phyloP scores from a whole-genome alignment of 2,888 invertebrate species.

The Philereme vetulata region DNA sequence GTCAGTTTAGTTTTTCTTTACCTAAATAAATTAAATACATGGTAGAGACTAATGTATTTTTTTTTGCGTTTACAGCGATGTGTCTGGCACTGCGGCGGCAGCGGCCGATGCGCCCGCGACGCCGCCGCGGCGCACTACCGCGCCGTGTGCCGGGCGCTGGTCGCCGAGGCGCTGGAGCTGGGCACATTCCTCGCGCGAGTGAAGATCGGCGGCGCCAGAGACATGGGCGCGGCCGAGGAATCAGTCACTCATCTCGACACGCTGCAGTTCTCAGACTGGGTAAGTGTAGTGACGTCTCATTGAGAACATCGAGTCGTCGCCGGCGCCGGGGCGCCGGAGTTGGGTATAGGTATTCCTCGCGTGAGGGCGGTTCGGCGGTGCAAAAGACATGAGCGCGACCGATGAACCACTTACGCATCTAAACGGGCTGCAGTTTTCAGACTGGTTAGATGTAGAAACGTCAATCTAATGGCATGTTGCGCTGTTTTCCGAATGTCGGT shows the following conservation, averaged over 20 bases:
- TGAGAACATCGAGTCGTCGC: not conserved
- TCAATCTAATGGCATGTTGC: not conserved
- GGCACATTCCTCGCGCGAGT: constrained; percentile 95
- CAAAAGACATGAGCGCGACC: constrained; percentile 85
- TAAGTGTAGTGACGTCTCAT: constrained; percentile 68
- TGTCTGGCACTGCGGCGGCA: constrained; percentile 76
- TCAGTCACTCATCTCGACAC: constrained; percentile 90
- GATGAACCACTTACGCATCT: constrained; percentile 88
- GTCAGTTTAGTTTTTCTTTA: too few relatives aligned
- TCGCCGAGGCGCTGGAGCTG: constrained; percentile 95
- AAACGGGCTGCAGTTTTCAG: constrained; percentile 92
- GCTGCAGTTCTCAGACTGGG: constrained; percentile 96
- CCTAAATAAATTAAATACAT: too few relatives aligned
- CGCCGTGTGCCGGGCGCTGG: constrained; percentile 95
- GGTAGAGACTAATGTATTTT: not conserved
- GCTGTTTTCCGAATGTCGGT: constrained; percentile 88
- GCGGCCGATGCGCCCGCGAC: constrained; percentile 75
- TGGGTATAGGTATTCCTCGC: constrained; percentile 95
- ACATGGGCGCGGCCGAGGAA: constrained; percentile 85
- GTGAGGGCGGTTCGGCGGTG: constrained; percentile 88
- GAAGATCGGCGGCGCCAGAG: constrained; percentile 86
- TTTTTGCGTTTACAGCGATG: constrained; percentile 60
- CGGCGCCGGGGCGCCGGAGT: constrained; percentile 95
- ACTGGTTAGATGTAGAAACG: constrained; percentile 89
- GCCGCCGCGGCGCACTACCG: constrained; percentile 92